These are phyloP conservation scores for Bimastos eiseni DNA, from an alignment of 2,888 invertebrate genomes.

Conservation along the genomic window DNA sequence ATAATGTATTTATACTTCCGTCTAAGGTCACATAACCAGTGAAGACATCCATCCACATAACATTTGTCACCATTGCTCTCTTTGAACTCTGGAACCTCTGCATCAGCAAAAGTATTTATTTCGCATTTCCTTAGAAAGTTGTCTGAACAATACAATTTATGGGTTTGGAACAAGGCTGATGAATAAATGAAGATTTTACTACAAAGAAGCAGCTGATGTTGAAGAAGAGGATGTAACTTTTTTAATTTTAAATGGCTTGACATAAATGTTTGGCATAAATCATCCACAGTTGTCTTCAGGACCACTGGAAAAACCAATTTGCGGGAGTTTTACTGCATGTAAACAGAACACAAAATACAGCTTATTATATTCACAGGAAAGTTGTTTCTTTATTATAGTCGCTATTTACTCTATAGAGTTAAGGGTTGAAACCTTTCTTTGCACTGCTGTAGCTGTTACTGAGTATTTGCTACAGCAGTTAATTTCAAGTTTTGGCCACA, in stretches of 20 bases:
- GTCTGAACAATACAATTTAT: background rate
- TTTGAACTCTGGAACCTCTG: background rate
- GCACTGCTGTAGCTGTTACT: background rate
- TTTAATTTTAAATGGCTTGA: background rate
- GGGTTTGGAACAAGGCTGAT: background rate
- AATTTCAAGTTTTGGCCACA: background rate
- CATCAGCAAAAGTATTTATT: background rate
- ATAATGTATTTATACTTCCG: too few species aligned
- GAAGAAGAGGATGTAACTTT: background rate
- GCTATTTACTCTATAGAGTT: too few species aligned
- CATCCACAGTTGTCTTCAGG: background rate
- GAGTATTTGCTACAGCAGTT: background rate
- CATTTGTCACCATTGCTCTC: background rate
- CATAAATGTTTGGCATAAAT: background rate
- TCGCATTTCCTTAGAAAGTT: background rate
- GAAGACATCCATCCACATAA: background rate
- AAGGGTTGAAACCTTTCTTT: too few species aligned
- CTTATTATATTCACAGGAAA: background rate
- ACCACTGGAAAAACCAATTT: background rate
- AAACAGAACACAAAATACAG: background rate
- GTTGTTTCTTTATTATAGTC: background rate
- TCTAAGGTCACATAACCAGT: background rate
- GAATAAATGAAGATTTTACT: background rate
- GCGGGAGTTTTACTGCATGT: background rate
- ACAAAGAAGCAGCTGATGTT: background rate